A percentile compares a stretch with the other conserved stretches of the same genome.
Evolutionary conservation across 2,113 vertebrate species (phyloP).

Genomic region (Centropus unirufus): DNA sequence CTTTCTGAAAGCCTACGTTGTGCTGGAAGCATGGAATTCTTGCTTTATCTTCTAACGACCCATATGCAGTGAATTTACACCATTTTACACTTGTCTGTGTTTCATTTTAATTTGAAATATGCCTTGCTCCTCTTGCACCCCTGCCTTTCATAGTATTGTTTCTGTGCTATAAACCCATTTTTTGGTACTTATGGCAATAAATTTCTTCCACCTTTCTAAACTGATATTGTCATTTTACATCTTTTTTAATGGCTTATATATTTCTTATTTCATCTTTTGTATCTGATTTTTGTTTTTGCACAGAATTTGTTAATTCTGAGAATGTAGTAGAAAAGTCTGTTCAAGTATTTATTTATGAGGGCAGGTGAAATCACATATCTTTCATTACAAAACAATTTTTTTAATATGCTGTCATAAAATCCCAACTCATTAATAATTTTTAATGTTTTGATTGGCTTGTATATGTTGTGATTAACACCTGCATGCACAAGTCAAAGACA

Average conservation of each 20-base stretch:
- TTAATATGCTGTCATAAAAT: neutral
- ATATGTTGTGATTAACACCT: neutral
- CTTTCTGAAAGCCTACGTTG: neutral
- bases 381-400: neutral
- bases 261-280: neutral
- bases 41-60: neutral
- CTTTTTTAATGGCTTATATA: rapidly evolving
- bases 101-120: neutral
- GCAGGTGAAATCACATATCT: neutral
- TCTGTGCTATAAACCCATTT: neutral
- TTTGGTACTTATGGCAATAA: neutral
- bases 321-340: neutral
- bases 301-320: neutral
- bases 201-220: neutral
- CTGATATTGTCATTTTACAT: neutral
- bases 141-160: neutral
- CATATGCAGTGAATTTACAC: neutral
- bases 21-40: neutral
- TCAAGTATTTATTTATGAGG: neutral
- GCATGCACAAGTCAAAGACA: neutral
- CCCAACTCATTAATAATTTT: neutral
- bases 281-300: neutral
- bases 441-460: neutral
- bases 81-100: neutral
- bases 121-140: neutral